Conservation (phyloP, 2,888 invertebrate species). For the Eucriotettix oculatus region DNA sequence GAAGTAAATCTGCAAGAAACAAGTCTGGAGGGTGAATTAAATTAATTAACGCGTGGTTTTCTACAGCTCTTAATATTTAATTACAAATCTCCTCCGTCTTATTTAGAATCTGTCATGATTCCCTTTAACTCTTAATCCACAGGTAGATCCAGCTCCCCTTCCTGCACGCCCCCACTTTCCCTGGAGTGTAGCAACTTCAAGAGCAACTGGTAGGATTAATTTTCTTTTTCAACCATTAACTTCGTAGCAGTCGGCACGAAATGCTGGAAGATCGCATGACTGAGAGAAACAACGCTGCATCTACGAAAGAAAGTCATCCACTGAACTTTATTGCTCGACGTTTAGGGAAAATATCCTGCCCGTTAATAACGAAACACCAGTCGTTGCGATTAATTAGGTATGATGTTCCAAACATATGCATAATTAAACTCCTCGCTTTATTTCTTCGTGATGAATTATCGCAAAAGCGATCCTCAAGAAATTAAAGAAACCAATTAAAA, state of each 20-base stretch:
- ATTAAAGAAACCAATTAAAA: no score
- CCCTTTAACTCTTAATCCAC: background rate
- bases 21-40: constrained; percentile 6
- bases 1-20: background rate
- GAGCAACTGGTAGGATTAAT: background rate
- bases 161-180: background rate
- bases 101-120: background rate
- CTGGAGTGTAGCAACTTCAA: background rate
- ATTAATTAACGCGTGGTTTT: constrained; percentile 11
- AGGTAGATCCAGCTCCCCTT: background rate
- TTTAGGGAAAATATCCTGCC: no score
- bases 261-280: no score
- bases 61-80: constrained; percentile 10
- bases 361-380: no score
- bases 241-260: background rate
- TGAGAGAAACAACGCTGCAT: no score
- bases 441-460: no score
- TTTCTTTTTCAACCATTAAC: background rate
- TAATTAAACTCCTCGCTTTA: no score
- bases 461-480: no score
- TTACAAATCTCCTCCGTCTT: constrained; percentile 6
- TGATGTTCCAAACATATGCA: no score
- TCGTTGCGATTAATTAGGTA: no score
- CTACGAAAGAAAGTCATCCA: no score
- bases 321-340: no score